Percentiles rank a stretch among this genome's conserved stretches.
Evolutionary conservation across 2,797 vertebrate genomes (phyloP).

Genomic region (Oryzias sinensis): DNA sequence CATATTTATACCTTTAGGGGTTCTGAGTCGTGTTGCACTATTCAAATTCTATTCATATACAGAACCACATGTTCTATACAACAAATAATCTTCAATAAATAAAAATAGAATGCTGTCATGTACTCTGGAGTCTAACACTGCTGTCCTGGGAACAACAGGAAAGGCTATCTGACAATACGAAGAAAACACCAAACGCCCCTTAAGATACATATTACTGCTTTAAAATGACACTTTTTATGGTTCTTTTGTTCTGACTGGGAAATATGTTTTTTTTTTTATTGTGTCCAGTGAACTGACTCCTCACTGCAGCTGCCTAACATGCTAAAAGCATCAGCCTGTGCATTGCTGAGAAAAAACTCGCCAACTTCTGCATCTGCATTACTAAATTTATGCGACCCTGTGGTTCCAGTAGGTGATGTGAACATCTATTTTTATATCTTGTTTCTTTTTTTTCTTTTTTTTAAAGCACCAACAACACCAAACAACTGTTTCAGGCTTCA

Average conservation of each 20-base stretch:
- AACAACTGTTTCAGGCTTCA: constrained; percentile 11
- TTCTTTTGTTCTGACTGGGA: constrained; percentile 69
- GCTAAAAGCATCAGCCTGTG: constrained; percentile 35
- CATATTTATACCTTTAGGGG: constrained; percentile 80
- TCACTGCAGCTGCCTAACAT: constrained; percentile 80
- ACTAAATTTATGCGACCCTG: constrained; percentile 60
- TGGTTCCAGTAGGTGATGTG: constrained; percentile 54
- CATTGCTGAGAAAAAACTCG: constrained; percentile 19
- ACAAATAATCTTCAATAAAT: constrained; percentile 82
- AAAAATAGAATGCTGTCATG: constrained; percentile 84
- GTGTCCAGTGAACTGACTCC: constrained; percentile 65
- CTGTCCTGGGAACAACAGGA: constrained; percentile 77
- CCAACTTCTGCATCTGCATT: constrained; percentile 43
- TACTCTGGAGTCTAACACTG: constrained; percentile 80
- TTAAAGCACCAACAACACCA: constrained; percentile 4
- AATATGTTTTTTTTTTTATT: constrained; percentile 60
- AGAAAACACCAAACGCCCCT: constrained; percentile 82
- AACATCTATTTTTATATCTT: constrained; percentile 5
- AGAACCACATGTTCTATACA: constrained; percentile 82
- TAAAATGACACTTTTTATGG: constrained; percentile 81
- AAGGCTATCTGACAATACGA: constrained; percentile 80
- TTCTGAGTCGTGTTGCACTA: constrained; percentile 75
- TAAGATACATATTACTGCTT: constrained; percentile 79
- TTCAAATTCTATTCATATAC: constrained; percentile 82
- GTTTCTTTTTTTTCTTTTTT: constrained; percentile 2